A percentile compares a stretch with the other conserved stretches of the same genome.
These are phyloP conservation scores for Silurus aristotelis DNA, from an alignment of 2,797 vertebrate genomes.

Conservation along the genomic window DNA sequence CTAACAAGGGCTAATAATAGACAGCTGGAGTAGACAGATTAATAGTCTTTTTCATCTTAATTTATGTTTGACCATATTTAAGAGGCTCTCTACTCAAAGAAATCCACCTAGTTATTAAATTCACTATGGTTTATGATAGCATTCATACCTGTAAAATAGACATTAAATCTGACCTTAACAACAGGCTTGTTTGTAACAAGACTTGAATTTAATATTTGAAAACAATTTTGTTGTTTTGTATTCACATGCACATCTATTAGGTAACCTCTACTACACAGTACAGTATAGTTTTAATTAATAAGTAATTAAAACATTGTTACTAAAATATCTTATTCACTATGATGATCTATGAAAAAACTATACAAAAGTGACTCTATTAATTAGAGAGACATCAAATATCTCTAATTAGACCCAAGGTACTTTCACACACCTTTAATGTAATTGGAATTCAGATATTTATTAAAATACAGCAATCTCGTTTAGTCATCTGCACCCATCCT, in stretches of 20 bases:
- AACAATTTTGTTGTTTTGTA: background rate
- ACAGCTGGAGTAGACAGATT: conserved; percentile 6
- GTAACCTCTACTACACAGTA: background rate
- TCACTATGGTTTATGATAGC: background rate
- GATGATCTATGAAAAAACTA: background rate
- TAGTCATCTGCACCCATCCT: background rate
- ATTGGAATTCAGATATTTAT: background rate
- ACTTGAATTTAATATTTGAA: background rate
- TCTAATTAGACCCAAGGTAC: background rate
- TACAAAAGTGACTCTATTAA: background rate
- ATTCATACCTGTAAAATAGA: background rate
- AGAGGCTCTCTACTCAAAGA: background rate
- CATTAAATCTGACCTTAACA: background rate
- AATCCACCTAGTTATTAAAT: background rate
- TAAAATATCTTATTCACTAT: no score
- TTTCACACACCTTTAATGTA: background rate
- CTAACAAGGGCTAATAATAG: conserved; percentile 3
- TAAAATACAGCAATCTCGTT: background rate
- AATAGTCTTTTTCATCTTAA: conserved; percentile 22
- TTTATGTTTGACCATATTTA: conserved; percentile 25
- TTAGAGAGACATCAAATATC: background rate
- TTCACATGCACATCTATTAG: background rate
- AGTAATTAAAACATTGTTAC: background rate
- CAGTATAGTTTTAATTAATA: background rate
- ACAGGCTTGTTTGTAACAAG: background rate